These are phyloP conservation scores for Ammodytes dubius DNA, from an alignment of 2,113 vertebrate species.

Conservation along the genomic window DNA sequence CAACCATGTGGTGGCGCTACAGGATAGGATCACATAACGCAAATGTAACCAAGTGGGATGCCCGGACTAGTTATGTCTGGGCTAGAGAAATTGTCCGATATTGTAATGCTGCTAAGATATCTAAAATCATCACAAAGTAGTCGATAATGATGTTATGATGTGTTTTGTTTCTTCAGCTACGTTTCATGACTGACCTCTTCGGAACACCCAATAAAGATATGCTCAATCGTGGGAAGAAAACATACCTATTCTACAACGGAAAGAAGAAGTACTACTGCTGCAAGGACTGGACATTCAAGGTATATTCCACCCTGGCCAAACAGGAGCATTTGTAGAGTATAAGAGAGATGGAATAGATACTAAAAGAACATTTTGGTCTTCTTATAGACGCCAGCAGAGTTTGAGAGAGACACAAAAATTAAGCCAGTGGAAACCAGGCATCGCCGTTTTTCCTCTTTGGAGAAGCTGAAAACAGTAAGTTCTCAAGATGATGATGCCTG, in stretches of 20 bases:
- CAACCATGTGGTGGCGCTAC: no score
- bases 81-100: no score
- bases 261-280: neutral
- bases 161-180: conserved; percentile 5
- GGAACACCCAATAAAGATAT: neutral
- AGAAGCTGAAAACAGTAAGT: neutral
- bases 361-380: neutral
- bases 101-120: neutral
- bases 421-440: neutral
- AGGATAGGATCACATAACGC: no score
- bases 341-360: neutral
- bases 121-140: neutral
- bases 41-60: no score
- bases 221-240: neutral
- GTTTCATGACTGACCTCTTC: neutral
- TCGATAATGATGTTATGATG: neutral
- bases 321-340: neutral
- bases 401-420: neutral
- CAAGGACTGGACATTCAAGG: neutral
- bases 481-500: neutral
- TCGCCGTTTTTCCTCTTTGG: neutral
- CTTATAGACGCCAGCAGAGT: neutral
- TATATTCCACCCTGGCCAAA: neutral
- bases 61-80: no score
- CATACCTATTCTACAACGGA: neutral